Base-by-base conservation (phyloP, 2,888 invertebrate genomes). In the Troides helena region DNA sequence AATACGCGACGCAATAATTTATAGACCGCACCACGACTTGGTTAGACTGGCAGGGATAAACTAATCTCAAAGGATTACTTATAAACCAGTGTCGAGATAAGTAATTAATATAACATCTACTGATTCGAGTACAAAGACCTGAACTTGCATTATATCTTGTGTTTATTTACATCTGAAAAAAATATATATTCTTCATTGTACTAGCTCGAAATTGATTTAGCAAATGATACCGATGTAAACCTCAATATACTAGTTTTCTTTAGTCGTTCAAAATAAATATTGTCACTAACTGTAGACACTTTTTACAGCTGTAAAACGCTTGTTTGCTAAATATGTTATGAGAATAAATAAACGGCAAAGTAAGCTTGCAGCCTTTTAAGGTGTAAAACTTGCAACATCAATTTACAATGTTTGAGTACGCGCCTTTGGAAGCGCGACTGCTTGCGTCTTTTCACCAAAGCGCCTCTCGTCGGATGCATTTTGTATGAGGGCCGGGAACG, bases 401-500 rank as follows among this genome's bases (percentile, higher is more conserved):
- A 71, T 67, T 70, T 64, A 23, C 46, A 43, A 62, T 56, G 67
- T 67, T 60, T 56, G 66, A 62, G 60, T 25, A 65, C 57, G 53
- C 64, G 56, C 53, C 63, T 62, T 65, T 62, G 46, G 43, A 56
- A 76, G 72, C 75, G 72, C 71, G 73, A 72, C 68, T 69, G 73
- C 75, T 74, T 74, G 75, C 77, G 80, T 75, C 79, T 80, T 79
- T 77, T 75, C 77, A 73, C 76, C 72, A 72, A 69, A 60, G 67
- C 69, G 71, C 69, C 75, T 74, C 63, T 58, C 72, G 62, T 73
- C 76, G 75, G 81, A 83, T 91, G 88, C 88, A 90, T 91, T 89
- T 90, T 90, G 85, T 87, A 90, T 90, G 88, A 91, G 87, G 81
- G 77, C 73, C 79, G 77, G 73, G 78, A 86, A 83, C 85, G 82